Evolutionary conservation across 1,140 invertebrate genomes (phyloP), one percentile per base, ranked within the genome.

Genomic region (Globodera rostochiensis): DNA sequence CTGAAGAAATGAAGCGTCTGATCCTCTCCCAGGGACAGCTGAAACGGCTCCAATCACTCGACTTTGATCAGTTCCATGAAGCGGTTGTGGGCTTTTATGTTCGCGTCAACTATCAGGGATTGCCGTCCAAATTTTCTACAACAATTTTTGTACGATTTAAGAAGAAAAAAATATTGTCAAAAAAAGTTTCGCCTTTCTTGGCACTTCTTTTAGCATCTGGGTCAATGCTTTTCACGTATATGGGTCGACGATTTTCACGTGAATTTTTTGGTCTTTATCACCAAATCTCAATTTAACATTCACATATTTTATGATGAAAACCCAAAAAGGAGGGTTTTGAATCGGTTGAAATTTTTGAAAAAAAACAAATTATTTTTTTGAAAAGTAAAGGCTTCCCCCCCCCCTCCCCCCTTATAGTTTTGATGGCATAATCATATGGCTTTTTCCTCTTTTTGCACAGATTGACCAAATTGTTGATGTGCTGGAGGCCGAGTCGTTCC

Each of bases 381-480:
- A 36, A 3, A 3, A 36, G 36, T 36, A 36, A 36, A 36, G 36
- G 3, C 1, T 36, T 36, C 36, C 2, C 36, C 36, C 25, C 25
- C n/a, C n/a, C n/a, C n/a, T n/a, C n/a, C n/a, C n/a, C n/a, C n/a
- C n/a, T n/a, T 25, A 36, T 36, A 36, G 36, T 36, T 36, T 36
- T 36, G 36, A 3, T 1, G 36, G 36, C 36, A 36, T 36, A 36
- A 36, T 1, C 36, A 36, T 36, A 36, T 36, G 36, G 36, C 25
- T 36, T 60, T 60, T 60, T 60, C 9, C 57, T 19, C 5, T 64
- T 64, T 64, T 64, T 15, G 11, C 19, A 19, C 36, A 78, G 77
- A 66, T 66, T 5, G 77, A 78, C 46, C 77, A 78, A 69, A 78
- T 78, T 70, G 19, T 36, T 36, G 77, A 78, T 46, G 70, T 78